phyloP scores from a whole-genome alignment of 2,797 vertebrate genomes.

The Gorsachius magnificus region DNA sequence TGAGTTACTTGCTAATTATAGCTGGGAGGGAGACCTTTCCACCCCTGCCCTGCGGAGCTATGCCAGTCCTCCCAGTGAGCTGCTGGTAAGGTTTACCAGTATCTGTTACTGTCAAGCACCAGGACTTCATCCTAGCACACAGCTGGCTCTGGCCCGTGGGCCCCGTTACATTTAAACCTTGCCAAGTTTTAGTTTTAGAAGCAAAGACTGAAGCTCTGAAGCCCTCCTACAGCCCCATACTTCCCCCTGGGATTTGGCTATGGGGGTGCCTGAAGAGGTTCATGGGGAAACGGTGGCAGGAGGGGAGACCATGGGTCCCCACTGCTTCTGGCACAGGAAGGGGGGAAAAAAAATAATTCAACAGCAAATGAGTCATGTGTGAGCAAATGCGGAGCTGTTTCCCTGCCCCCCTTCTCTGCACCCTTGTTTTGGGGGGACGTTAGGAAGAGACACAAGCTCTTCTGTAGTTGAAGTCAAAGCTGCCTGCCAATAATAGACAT shows the following conservation, averaged over 20 bases:
- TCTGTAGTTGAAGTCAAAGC: not conserved
- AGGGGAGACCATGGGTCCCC: not conserved
- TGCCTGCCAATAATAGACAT: not conserved
- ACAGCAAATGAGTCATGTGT: not conserved
- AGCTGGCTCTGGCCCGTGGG: not conserved
- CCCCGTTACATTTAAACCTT: not conserved
- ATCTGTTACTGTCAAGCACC: not conserved
- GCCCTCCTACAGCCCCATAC: not conserved
- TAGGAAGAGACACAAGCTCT: not conserved
- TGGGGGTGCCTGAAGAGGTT: not conserved
- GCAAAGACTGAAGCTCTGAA: not conserved
- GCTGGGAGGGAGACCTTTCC: not conserved
- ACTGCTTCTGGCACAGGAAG: not conserved
- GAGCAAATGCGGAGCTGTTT: not conserved
- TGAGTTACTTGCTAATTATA: slow-evolving; percentile 31
- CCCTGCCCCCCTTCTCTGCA: not conserved
- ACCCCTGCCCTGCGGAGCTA: not conserved
- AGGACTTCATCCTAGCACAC: not conserved
- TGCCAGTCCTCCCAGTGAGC: not conserved
- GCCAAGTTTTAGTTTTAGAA: not conserved
- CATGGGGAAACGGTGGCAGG: accelerated
- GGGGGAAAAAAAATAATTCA: not conserved
- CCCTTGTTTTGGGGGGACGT: not conserved
- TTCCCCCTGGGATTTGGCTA: not conserved
- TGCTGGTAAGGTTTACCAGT: not conserved